A percentile compares a stretch with the other conserved stretches of the same genome.
These are phyloP conservation scores for Caenorhabditis becei DNA, from an alignment of 2,888 invertebrate genomes.

Conservation along the genomic window DNA sequence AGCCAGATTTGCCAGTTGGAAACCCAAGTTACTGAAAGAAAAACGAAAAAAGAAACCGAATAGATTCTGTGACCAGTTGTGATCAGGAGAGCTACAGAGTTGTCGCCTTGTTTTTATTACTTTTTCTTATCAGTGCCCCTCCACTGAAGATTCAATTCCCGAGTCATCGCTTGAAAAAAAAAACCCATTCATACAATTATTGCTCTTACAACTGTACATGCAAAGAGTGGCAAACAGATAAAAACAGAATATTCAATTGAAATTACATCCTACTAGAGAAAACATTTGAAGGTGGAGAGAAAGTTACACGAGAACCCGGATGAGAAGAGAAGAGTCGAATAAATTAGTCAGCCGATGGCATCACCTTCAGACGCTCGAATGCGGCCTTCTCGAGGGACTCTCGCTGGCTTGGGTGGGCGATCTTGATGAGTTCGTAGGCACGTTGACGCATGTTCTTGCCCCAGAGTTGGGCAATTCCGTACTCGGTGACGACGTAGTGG, in stretches of 20 bases:
- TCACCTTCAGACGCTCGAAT: slow-evolving; percentile 86
- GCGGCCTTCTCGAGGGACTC: slow-evolving; percentile 90
- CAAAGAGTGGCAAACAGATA: slow-evolving; percentile 22
- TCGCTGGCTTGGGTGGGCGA: slow-evolving; percentile 92
- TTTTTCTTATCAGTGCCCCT: slow-evolving; percentile 26
- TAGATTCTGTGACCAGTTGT: neutral
- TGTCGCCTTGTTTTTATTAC: slow-evolving; percentile 49
- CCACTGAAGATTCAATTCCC: neutral
- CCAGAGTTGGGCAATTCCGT: slow-evolving; percentile 92
- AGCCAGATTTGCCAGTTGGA: neutral
- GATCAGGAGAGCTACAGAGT: slow-evolving; percentile 17
- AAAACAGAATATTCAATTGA: slow-evolving; percentile 16
- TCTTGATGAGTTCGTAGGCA: slow-evolving; percentile 91
- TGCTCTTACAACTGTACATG: slow-evolving; percentile 51
- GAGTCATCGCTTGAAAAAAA: neutral
- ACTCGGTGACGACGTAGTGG: slow-evolving; percentile 94
- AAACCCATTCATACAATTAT: slow-evolving; percentile 52
- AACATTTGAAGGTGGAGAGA: slow-evolving; percentile 6
- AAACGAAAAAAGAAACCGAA: neutral
- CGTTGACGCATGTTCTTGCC: slow-evolving; percentile 92
- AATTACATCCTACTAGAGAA: slow-evolving; percentile 49
- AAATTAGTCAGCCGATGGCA: slow-evolving; percentile 69
- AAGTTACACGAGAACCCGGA: slow-evolving; percentile 41
- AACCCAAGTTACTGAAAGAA: neutral
- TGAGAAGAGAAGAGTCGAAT: slow-evolving; percentile 10